These are phyloP conservation scores for Bhutanitis thaidina DNA, from an alignment of 2,888 invertebrate genomes.

Conservation along the genomic window DNA sequence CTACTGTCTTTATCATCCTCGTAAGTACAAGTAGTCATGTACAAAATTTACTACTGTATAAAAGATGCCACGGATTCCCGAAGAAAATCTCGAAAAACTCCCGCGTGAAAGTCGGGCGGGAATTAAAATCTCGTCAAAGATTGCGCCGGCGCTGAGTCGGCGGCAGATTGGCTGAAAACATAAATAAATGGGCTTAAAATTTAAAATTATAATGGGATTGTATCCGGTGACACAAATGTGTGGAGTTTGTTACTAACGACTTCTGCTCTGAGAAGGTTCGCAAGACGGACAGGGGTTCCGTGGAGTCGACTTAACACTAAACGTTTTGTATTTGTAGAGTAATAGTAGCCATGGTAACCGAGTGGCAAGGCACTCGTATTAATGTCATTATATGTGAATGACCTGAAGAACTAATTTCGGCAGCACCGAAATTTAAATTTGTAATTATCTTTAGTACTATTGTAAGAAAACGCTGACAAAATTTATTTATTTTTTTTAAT, in stretches of 20 bases:
- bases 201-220: conserved; percentile 80
- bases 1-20: no score
- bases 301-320: conserved; percentile 32
- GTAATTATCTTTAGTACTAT: no score
- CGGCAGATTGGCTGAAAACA: conserved; percentile 65
- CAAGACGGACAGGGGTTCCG: conserved; percentile 36
- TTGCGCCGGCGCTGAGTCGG: conserved; percentile 47
- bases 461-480: no score
- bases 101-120: conserved; percentile 19
- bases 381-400: no score
- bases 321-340: no score
- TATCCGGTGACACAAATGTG: conserved; percentile 81
- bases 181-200: conserved; percentile 78
- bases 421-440: no score
- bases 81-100: conserved; percentile 21
- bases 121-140: conserved; percentile 74
- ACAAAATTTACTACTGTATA: not conserved
- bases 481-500: no score
- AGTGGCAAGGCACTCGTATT: no score
- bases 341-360: no score
- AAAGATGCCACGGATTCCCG: not conserved
- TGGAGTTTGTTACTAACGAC: conserved; percentile 81
- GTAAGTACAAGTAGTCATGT: no score
- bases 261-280: conserved; percentile 66
- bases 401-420: no score